phyloP scores from a whole-genome alignment of 1,140 invertebrate species.

The Bicyclus anynana region DNA sequence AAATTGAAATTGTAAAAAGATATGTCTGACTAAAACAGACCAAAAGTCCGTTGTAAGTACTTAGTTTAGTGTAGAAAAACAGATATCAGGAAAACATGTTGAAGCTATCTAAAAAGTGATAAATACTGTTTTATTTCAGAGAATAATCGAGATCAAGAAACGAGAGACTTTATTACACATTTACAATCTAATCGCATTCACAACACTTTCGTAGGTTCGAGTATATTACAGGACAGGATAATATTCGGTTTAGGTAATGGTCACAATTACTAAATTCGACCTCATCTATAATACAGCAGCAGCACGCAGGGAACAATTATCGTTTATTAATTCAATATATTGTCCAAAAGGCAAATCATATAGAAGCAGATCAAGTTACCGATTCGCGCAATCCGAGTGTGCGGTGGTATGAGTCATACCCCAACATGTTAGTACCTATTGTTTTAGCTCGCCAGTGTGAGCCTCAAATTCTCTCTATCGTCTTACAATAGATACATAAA shows the following conservation, averaged over 20 bases:
- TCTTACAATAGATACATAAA: too few relatives aligned
- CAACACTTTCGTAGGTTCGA: not conserved
- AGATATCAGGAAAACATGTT: not conserved
- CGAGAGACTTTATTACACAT: constrained; percentile 1
- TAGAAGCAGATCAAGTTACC: too few relatives aligned
- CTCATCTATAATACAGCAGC: too few relatives aligned
- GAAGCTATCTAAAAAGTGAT: not conserved
- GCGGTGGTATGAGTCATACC: too few relatives aligned
- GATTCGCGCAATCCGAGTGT: too few relatives aligned
- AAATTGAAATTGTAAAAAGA: not conserved
- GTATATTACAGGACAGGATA: not conserved
- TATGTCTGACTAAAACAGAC: not conserved
- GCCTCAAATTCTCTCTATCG: too few relatives aligned
- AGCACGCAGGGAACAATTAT: too few relatives aligned
- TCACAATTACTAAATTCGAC: not conserved
- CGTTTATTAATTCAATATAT: too few relatives aligned
- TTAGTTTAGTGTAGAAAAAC: not conserved
- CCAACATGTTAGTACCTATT: too few relatives aligned
- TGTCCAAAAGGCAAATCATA: too few relatives aligned
- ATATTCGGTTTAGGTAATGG: not conserved
- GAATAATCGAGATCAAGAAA: not conserved
- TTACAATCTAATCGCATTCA: not conserved
- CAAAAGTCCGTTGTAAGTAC: not conserved
- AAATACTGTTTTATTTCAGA: not conserved
- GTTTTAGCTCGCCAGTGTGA: too few relatives aligned